These are phyloP conservation scores for Aporophyla lueneburgensis DNA, from an alignment of 2,888 invertebrate genomes.

Conservation along the genomic window DNA sequence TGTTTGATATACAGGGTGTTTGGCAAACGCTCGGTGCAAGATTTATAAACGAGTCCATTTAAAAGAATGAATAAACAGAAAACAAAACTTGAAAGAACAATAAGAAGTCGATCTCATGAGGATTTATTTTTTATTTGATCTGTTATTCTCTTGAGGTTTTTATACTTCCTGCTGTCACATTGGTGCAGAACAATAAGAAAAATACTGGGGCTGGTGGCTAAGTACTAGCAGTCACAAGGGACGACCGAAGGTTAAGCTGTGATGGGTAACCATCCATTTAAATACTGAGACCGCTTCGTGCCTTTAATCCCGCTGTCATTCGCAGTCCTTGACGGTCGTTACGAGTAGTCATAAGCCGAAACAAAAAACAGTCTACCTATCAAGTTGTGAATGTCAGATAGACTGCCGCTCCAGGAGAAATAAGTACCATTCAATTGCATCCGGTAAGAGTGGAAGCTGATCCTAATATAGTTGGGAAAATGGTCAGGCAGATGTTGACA, in stretches of 20 bases:
- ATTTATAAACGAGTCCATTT: neutral
- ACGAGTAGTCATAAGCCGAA: neutral
- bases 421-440: too few species aligned
- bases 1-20: too few species aligned
- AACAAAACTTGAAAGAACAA: constrained; percentile 35
- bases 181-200: constrained; percentile 14
- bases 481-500: too few species aligned
- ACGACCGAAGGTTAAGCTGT: neutral
- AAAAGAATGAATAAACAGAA: neutral
- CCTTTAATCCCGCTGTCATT: neutral
- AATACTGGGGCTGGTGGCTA: neutral
- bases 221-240: neutral
- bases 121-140: constrained; percentile 25
- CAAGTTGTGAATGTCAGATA: too few species aligned
- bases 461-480: too few species aligned
- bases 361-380: too few species aligned
- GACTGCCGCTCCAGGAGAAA: too few species aligned
- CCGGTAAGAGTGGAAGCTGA: too few species aligned
- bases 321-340: neutral
- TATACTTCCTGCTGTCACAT: constrained; percentile 40
- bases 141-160: constrained; percentile 22
- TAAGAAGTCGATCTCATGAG: constrained; percentile 40
- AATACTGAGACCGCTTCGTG: neutral
- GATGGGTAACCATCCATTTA: neutral
- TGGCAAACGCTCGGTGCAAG: neutral